Conservation (phyloP, 2,888 invertebrate species). For the Lasioglossum leucozonium region DNA sequence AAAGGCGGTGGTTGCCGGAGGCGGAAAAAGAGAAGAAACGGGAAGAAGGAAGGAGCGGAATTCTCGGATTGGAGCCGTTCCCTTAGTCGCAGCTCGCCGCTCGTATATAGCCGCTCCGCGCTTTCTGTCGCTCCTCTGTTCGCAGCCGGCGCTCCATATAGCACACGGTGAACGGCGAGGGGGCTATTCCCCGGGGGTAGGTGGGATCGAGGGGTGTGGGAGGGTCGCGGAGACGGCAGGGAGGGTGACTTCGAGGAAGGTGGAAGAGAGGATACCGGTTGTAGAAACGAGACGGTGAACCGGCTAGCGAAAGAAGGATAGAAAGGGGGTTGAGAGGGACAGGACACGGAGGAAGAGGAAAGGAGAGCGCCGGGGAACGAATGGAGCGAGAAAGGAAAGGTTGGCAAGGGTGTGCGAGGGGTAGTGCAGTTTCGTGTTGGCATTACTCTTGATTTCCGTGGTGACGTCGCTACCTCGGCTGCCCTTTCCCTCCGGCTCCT, state of each 20-base stretch:
- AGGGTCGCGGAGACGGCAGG: slow-evolving; percentile 64
- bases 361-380: slow-evolving; percentile 49
- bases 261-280: slow-evolving; percentile 10
- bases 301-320: slow-evolving; percentile 2
- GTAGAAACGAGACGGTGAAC: not conserved
- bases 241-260: slow-evolving; percentile 46
- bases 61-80: slow-evolving; percentile 57
- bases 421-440: slow-evolving; percentile 86
- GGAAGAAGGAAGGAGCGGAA: slow-evolving; percentile 40
- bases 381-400: slow-evolving; percentile 69
- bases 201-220: slow-evolving; percentile 67
- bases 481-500: slow-evolving; percentile 63
- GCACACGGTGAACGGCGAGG: slow-evolving; percentile 65
- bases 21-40: slow-evolving; percentile 12
- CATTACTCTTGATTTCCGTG: slow-evolving; percentile 88
- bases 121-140: slow-evolving; percentile 62
- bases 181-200: slow-evolving; percentile 77
- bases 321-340: slow-evolving; percentile 50
- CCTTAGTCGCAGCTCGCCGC: slow-evolving; percentile 53
- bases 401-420: slow-evolving; percentile 82
- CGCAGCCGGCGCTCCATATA: slow-evolving; percentile 59
- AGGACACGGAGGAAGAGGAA: slow-evolving; percentile 50
- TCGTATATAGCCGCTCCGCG: slow-evolving; percentile 60
- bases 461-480: slow-evolving; percentile 83
- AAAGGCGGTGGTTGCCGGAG: not conserved